Conservation (phyloP, 2,888 invertebrate species). For the Troides helena region DNA sequence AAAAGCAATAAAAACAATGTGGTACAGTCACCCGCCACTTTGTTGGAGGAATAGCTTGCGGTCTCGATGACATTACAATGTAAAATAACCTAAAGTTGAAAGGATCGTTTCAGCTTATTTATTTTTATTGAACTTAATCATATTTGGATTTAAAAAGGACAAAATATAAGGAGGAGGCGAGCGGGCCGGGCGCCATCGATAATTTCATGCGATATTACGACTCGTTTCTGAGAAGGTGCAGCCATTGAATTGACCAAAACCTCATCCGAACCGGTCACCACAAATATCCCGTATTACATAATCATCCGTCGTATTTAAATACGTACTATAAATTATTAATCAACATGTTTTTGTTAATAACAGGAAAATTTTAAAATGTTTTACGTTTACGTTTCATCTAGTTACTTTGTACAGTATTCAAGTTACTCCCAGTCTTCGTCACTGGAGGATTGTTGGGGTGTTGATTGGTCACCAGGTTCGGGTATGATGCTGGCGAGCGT, state of each 20-base stretch:
- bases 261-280: slow-evolving; percentile 34
- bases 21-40: too few relatives aligned
- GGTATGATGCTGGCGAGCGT: slow-evolving; percentile 90
- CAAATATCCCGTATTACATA: slow-evolving; percentile 12
- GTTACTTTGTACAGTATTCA: neutral
- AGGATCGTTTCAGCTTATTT: too few relatives aligned
- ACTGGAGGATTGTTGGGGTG: slow-evolving; percentile 57
- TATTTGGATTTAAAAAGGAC: slow-evolving; percentile 24
- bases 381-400: neutral
- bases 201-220: slow-evolving; percentile 40
- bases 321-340: neutral
- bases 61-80: too few relatives aligned
- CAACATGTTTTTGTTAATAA: neutral
- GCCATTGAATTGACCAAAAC: slow-evolving; percentile 51
- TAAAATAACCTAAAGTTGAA: too few relatives aligned
- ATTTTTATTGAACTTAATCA: slow-evolving; percentile 1
- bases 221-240: slow-evolving; percentile 50
- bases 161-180: slow-evolving; percentile 35
- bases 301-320: slow-evolving; percentile 20
- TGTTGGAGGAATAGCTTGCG: too few relatives aligned
- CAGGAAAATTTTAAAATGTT: neutral
- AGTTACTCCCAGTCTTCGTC: slow-evolving; percentile 71
- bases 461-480: slow-evolving; percentile 58
- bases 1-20: too few relatives aligned
- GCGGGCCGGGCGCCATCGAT: slow-evolving; percentile 47